Conservation (phyloP, 2,797 vertebrate genomes). For the Diplodus puntazzo region DNA sequence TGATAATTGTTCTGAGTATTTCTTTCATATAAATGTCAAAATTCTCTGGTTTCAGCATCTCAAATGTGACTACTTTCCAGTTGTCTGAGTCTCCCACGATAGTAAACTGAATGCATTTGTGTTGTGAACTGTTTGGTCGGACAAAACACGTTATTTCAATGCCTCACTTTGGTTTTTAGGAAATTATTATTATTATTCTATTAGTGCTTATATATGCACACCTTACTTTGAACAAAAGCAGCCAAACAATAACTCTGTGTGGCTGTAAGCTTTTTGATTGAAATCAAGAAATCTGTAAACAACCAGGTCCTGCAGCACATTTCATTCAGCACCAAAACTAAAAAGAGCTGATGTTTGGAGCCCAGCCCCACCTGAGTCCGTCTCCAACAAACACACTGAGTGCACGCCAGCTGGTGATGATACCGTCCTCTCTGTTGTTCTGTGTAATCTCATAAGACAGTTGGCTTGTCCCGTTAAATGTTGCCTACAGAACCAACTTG, state of each 20-base stretch:
- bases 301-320: background rate
- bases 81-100: background rate
- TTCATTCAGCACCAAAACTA: background rate
- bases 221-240: background rate
- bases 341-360: accelerated
- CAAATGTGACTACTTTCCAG: background rate
- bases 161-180: background rate
- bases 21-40: background rate
- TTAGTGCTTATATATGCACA: background rate
- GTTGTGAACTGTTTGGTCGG: background rate
- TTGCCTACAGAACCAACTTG: constrained; percentile 33
- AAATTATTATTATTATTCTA: background rate
- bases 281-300: background rate
- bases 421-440: constrained; percentile 16
- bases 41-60: background rate
- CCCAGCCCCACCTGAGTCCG: background rate
- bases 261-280: too few species aligned
- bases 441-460: constrained; percentile 20
- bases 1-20: background rate
- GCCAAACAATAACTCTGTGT: background rate
- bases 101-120: background rate
- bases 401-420: background rate
- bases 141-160: background rate
- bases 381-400: constrained; percentile 7
- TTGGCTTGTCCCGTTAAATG: constrained; percentile 39